Conservation (phyloP, 2,113 vertebrate genomes). For the Chrysemys picta region DNA sequence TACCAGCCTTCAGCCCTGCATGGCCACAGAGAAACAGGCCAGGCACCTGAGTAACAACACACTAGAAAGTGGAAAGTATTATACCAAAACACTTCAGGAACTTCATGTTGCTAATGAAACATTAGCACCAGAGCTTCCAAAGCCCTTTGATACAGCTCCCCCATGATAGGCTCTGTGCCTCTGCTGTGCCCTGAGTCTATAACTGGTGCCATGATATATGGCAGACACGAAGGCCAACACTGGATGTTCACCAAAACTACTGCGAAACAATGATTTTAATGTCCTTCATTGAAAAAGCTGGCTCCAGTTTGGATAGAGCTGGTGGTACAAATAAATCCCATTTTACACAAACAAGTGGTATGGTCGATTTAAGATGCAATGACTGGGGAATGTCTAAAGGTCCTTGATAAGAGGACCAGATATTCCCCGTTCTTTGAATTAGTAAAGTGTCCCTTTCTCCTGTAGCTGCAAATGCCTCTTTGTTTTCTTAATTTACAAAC, state of each 20-base stretch:
- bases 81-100: neutral
- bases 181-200: neutral
- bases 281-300: neutral
- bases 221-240: neutral
- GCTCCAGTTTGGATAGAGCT: neutral
- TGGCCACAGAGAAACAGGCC: neutral
- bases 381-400: neutral
- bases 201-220: neutral
- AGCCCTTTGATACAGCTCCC: neutral
- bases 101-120: neutral
- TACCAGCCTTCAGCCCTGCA: neutral
- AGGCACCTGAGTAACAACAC: neutral
- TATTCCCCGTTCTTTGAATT: neutral
- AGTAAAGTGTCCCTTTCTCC: neutral
- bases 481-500: neutral
- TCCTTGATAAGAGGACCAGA: neutral
- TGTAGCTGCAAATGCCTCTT: neutral
- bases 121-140: neutral
- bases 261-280: neutral
- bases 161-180: neutral
- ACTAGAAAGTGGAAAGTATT: neutral
- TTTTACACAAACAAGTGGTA: neutral
- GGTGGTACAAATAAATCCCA: neutral
- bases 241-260: neutral
- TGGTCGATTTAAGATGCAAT: neutral